Evolutionary conservation across 2,797 vertebrate species (phyloP).

Genomic region (Apodemus agrarius): DNA sequence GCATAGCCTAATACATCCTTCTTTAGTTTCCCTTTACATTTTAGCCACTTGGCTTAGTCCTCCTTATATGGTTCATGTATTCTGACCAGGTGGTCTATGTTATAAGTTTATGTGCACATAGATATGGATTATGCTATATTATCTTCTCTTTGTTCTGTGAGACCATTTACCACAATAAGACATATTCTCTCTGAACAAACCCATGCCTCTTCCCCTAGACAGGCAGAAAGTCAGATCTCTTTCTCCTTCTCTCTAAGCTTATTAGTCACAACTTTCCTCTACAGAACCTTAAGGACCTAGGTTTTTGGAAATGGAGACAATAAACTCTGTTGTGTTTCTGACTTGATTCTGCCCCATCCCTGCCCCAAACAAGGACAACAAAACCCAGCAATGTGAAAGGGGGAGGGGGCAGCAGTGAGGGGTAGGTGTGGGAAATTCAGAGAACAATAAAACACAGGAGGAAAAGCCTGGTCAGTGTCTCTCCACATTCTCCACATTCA

Average conservation of each 20-base stretch:
- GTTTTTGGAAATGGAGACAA: constrained; percentile 3
- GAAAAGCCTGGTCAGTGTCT: background rate
- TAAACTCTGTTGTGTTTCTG: background rate
- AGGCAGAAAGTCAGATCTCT: background rate
- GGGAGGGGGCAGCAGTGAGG: too few species aligned
- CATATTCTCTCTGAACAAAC: background rate
- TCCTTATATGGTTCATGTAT: background rate
- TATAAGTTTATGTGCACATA: background rate
- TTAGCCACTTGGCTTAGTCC: background rate
- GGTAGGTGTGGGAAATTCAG: background rate
- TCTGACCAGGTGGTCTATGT: background rate
- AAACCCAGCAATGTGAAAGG: background rate
- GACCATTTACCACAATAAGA: background rate
- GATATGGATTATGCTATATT: background rate
- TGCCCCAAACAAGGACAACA: background rate
- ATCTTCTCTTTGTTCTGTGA: background rate
- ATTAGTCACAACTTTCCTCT: background rate
- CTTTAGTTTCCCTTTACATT: background rate
- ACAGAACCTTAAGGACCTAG: background rate
- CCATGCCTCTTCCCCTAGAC: background rate
- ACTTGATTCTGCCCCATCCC: background rate
- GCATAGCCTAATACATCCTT: too few species aligned
- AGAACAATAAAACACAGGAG: background rate
- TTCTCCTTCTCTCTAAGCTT: background rate
- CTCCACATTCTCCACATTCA: background rate